Percentiles rank a stretch among this genome's conserved stretches.
These are phyloP conservation scores for Urosaurus nigricauda DNA, from an alignment of 2,797 vertebrate genomes.

Conservation along the genomic window DNA sequence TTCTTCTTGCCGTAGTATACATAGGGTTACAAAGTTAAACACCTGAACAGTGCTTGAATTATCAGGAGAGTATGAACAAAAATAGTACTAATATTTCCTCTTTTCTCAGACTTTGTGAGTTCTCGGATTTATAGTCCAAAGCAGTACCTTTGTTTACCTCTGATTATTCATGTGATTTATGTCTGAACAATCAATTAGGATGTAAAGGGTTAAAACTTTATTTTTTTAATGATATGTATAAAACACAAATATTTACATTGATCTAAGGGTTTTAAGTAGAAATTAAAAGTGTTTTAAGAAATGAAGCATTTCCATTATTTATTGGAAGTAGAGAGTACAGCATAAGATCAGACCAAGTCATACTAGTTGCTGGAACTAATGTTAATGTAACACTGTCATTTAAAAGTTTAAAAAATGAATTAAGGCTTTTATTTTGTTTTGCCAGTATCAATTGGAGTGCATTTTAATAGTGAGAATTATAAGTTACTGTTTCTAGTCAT, in stretches of 20 bases:
- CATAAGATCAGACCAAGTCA: background rate
- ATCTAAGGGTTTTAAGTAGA: background rate
- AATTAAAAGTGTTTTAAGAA: background rate
- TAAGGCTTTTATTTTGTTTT: background rate
- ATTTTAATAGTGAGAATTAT: background rate
- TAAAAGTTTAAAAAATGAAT: background rate
- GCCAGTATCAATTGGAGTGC: no score
- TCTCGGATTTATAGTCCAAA: no score
- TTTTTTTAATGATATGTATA: background rate
- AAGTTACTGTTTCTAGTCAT: background rate
- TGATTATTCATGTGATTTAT: background rate
- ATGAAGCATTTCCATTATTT: background rate
- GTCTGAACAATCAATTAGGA: background rate
- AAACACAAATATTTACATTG: background rate
- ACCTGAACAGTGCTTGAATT: no score
- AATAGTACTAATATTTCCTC: no score
- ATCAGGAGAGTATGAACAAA: no score
- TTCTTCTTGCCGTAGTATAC: no score
- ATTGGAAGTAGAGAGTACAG: background rate
- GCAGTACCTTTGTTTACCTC: no score
- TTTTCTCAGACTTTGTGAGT: no score
- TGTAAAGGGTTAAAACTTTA: background rate
- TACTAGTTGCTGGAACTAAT: background rate
- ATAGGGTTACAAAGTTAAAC: no score
- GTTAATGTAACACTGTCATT: background rate